Evolutionary conservation across 64 coral and sea anemone genomes (phyloP).

Genomic region (Hydrozoanthus tunicans): DNA sequence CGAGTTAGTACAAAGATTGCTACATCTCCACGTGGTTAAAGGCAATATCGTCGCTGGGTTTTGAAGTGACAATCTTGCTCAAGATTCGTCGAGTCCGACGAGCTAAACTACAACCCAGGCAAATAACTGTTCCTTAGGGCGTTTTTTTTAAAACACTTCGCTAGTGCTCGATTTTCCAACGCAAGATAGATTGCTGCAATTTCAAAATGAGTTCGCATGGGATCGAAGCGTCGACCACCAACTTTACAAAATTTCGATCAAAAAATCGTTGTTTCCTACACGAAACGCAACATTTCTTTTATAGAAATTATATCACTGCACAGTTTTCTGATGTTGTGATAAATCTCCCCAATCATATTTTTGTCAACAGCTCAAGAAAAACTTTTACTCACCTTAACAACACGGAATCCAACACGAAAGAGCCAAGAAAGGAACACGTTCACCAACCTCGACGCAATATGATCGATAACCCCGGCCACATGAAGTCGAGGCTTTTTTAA

Average conservation of each 20-base stretch:
- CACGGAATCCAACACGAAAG: background rate
- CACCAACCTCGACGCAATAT: too few species aligned
- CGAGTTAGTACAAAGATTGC: slow-evolving; percentile 10
- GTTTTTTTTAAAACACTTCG: slow-evolving; percentile 29
- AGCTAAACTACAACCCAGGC: slow-evolving; percentile 40
- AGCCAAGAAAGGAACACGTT: too few species aligned
- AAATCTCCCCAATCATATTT: background rate
- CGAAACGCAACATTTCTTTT: background rate
- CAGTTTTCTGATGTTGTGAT: background rate
- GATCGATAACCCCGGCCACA: too few species aligned
- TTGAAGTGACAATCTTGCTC: slow-evolving; percentile 37
- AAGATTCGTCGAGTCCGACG: slow-evolving; percentile 35
- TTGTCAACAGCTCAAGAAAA: slow-evolving; percentile 1
- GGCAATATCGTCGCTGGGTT: slow-evolving; percentile 34
- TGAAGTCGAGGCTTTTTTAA: too few species aligned
- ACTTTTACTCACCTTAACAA: background rate
- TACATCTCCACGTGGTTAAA: slow-evolving; percentile 43
- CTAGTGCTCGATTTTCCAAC: slow-evolving; percentile 33
- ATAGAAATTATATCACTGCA: too few species aligned
- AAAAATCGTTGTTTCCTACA: background rate
- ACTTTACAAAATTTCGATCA: slow-evolving; percentile 13
- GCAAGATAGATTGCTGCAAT: slow-evolving; percentile 31
- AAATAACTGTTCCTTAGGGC: slow-evolving; percentile 38
- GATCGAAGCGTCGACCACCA: slow-evolving; percentile 8
- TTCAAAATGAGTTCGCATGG: slow-evolving; percentile 1